Evolutionary conservation across 2,797 vertebrate genomes (phyloP).

Genomic region (Pogonophryne albipinna): DNA sequence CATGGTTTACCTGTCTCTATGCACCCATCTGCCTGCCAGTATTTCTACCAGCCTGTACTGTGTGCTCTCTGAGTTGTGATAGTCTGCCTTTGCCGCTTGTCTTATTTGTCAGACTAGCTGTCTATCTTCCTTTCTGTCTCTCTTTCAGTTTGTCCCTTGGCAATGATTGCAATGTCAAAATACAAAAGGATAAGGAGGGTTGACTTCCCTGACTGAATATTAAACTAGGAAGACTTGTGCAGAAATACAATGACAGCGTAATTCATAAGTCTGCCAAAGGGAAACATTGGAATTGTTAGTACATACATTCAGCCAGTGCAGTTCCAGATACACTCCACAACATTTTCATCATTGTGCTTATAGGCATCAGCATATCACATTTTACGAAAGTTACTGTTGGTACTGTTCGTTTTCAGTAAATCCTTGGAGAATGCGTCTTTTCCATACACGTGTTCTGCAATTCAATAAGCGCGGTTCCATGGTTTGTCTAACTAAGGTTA

Average conservation of each 20-base stretch:
- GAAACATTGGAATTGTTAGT: conserved; percentile 47
- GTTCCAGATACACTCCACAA: conserved; percentile 28
- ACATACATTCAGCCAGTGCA: conserved; percentile 27
- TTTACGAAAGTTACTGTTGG: conserved; percentile 26
- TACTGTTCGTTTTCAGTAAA: conserved; percentile 28
- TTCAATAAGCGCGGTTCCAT: conserved; percentile 6
- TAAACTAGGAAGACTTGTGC: conserved; percentile 53
- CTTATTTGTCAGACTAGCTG: conserved; percentile 71
- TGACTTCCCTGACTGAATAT: conserved; percentile 60
- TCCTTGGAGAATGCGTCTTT: conserved; percentile 10
- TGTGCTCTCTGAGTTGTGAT: conserved; percentile 28
- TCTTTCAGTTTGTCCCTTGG: conserved; percentile 65
- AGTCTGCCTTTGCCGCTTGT: conserved; percentile 34
- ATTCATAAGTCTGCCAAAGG: conserved; percentile 35
- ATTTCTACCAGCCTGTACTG: conserved; percentile 40
- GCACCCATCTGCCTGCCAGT: conserved; percentile 50
- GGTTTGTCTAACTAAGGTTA: conserved; percentile 9
- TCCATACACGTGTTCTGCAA: conserved; percentile 26
- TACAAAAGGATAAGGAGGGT: conserved; percentile 51
- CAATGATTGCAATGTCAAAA: conserved; percentile 69
- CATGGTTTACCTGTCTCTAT: conserved; percentile 56
- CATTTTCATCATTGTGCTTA: conserved; percentile 36
- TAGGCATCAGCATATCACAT: conserved; percentile 28
- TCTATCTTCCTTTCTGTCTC: conserved; percentile 44
- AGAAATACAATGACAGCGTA: conserved; percentile 35